Conservation (phyloP, 2,888 invertebrate species). For the Aporophyla nigra region DNA sequence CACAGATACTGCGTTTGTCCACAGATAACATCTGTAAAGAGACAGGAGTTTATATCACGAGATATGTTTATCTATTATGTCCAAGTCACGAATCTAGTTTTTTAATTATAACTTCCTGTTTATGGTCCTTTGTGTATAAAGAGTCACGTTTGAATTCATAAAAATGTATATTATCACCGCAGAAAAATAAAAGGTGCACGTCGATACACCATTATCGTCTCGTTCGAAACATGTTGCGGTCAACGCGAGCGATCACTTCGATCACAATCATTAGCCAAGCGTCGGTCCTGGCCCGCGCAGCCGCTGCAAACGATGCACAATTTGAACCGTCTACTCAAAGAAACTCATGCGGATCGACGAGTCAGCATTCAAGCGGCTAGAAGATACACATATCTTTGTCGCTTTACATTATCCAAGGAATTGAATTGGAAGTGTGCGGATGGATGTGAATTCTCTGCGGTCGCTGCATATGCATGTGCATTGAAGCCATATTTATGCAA, state of each 20-base stretch:
- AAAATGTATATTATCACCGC: slow-evolving; percentile 78
- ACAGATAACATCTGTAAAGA: slow-evolving; percentile 79
- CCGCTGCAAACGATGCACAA: slow-evolving; percentile 78
- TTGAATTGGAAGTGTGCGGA: slow-evolving; percentile 84
- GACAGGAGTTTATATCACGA: slow-evolving; percentile 79
- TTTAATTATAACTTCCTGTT: slow-evolving; percentile 71
- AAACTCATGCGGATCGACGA: slow-evolving; percentile 69
- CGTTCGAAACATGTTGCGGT: slow-evolving; percentile 88
- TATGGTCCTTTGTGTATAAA: slow-evolving; percentile 56
- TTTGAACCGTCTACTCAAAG: slow-evolving; percentile 74
- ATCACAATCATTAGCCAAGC: slow-evolving; percentile 85
- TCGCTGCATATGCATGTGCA: slow-evolving; percentile 81
- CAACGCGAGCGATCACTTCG: slow-evolving; percentile 82
- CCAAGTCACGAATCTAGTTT: slow-evolving; percentile 55
- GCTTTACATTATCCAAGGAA: slow-evolving; percentile 83
- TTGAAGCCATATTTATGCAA: slow-evolving; percentile 87
- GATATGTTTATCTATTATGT: slow-evolving; percentile 71
- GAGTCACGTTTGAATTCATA: slow-evolving; percentile 75
- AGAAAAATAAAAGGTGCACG: slow-evolving; percentile 82
- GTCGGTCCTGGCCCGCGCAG: slow-evolving; percentile 76
- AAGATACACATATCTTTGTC: slow-evolving; percentile 83
- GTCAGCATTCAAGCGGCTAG: slow-evolving; percentile 78
- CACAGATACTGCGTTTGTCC: slow-evolving; percentile 79
- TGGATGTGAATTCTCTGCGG: slow-evolving; percentile 86
- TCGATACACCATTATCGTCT: slow-evolving; percentile 86